Evolutionary conservation across 2,113 vertebrate species (phyloP), one percentile per base, ranked within the genome.

Genomic region (Argyrosomus japonicus): DNA sequence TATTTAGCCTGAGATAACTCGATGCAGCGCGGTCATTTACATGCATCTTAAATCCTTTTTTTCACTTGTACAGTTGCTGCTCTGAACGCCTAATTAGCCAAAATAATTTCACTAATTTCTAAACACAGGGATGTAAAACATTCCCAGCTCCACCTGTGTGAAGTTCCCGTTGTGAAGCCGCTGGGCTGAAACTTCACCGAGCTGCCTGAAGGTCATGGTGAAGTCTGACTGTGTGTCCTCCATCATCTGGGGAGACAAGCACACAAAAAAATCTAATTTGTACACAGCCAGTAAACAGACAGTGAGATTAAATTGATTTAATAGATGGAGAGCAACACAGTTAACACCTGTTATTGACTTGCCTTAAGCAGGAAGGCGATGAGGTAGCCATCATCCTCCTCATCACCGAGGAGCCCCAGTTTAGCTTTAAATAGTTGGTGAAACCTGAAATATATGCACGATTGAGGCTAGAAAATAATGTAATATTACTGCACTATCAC

Each of bases 211-310:
- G 17, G 95, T 95, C 96, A 95, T 94, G 68, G 95, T 97, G 90
- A 97, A 97, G 91, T 97, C 96, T 73, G 95, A 91, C 75, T 82
- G 92, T 27, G 94, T 94, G 63, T 97, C 94, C 94, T 95, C 95
- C 93, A 95, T 96, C 76, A 96, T 84, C 96, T 97, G 84, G 50
- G 32, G 47, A 50, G 29, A 43, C 50, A 2, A 72, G 53, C 8
- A 47, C 18, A 25, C 32, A n/a, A 71, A 18, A 48, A 75, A 70
- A 69, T 70, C 21, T 2, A 40, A 70, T 56, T 23, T 70, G 2
- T 29, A 6, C 21, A 48, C n/a, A 40, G 48, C 53, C 21, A 12
- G 18, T 29, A 13, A 56, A 36, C 27, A 27, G 53, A 5, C 27
- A 11, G 15, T 43, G 27, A 68, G 23, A 45, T 64, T 5, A 58